Conservation (phyloP, 2,888 invertebrate species). For the Acanthopleura granulata region DNA sequence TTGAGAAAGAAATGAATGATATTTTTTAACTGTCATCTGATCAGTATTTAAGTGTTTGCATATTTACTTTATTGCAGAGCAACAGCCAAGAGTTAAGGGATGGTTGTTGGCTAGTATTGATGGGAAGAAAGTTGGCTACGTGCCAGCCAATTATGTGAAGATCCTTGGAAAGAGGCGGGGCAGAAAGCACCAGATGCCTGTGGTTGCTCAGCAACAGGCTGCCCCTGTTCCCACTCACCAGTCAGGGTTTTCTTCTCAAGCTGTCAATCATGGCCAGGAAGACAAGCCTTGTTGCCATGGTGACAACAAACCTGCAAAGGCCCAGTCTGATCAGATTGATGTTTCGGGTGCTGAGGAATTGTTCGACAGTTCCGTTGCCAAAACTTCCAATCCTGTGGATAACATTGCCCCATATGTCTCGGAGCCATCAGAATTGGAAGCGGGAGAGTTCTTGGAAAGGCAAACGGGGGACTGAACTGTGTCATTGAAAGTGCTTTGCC, state of each 20-base stretch:
- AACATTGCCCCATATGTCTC: not conserved
- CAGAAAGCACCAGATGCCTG: constrained; percentile 21
- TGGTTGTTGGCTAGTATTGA: constrained; percentile 74
- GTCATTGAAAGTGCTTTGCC: too few relatives aligned
- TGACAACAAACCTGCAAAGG: not conserved
- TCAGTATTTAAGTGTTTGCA: not conserved
- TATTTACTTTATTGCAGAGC: constrained; percentile 71
- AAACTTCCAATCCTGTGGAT: not conserved
- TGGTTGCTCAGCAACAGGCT: not conserved
- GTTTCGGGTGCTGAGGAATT: not conserved
- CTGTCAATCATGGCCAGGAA: not conserved
- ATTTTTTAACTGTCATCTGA: too few relatives aligned
- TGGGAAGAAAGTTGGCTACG: constrained; percentile 71
- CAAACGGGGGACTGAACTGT: not conserved
- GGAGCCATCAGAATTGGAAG: not conserved
- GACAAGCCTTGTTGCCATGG: not conserved
- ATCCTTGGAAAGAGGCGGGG: constrained; percentile 68
- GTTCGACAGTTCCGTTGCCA: not conserved
- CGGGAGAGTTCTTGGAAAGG: not conserved
- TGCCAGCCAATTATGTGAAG: constrained; percentile 74
- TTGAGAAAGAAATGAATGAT: too few relatives aligned
- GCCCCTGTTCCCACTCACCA: not conserved
- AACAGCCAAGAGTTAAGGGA: constrained; percentile 78
- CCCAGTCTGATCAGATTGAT: not conserved
- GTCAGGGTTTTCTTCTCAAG: not conserved